A percentile compares a stretch with the other conserved stretches of the same genome.
Conservation (phyloP, 1,140 invertebrate species). For the Helicoverpa armigera region DNA sequence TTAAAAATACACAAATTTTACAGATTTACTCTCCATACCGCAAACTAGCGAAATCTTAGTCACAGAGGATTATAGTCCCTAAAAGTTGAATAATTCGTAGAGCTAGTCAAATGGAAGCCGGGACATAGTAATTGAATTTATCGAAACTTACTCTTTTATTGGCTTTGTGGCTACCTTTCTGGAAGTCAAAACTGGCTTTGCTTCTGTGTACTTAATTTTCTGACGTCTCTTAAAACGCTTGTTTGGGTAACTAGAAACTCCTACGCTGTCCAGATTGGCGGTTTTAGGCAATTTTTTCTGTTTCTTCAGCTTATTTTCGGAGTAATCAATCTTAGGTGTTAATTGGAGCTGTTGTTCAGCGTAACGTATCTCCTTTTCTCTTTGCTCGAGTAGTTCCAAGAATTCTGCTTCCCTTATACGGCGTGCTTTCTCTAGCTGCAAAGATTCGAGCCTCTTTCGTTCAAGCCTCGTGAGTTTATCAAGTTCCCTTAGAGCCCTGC, state of each 20-base stretch:
- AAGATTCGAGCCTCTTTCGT: neutral
- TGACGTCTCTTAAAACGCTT: no score
- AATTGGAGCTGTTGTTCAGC: neutral
- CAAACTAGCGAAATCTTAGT: no score
- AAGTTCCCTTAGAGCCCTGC: slow-evolving; percentile 54
- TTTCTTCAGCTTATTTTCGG: neutral
- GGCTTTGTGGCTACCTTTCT: neutral
- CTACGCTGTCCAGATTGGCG: no score
- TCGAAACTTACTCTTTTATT: neutral
- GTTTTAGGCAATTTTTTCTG: neutral
- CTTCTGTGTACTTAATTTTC: neutral
- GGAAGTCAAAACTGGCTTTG: neutral
- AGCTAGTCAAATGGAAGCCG: no score
- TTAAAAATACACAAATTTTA: neutral
- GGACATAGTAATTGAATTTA: neutral
- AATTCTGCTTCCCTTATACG: slow-evolving; percentile 2
- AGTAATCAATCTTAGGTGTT: neutral
- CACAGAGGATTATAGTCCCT: no score
- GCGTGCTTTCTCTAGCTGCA: neutral
- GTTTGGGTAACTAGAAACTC: no score
- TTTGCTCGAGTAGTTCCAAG: neutral
- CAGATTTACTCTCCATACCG: no score
- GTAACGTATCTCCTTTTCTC: neutral
- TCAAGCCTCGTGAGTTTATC: slow-evolving; percentile 2
- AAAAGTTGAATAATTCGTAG: no score